Conservation (phyloP, 2,797 vertebrate species). For the Odontamblyopus rebecca region DNA sequence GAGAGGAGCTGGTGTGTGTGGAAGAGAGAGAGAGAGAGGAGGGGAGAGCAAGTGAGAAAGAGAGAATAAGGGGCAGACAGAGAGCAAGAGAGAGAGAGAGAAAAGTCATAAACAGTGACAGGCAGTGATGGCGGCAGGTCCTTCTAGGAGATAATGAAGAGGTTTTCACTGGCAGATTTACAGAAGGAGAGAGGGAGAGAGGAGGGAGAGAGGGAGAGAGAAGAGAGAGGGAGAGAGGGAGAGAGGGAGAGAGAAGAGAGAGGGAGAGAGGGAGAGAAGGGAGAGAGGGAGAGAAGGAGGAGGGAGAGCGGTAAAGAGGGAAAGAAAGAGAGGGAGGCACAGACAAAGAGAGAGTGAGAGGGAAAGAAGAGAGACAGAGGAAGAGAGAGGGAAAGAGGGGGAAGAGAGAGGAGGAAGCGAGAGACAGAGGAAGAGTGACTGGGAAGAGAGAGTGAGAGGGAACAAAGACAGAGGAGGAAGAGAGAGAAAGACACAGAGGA, state of each 20-base stretch:
- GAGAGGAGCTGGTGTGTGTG: no score
- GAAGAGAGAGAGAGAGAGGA: no score
- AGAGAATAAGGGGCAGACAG: background rate
- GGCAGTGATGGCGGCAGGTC: slow-evolving; percentile 65
- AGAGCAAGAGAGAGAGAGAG: slow-evolving; percentile 24
- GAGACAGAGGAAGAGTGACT: background rate
- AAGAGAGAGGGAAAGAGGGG: background rate
- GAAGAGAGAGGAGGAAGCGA: background rate
- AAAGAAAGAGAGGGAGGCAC: background rate
- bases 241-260: background rate
- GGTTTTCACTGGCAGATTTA: slow-evolving; percentile 72
- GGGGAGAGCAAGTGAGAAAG: slow-evolving; percentile 13
- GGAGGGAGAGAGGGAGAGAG: slow-evolving; percentile 7
- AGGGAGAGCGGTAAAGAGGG: background rate
- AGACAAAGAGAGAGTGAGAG: background rate
- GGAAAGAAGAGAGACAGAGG: background rate
- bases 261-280: background rate
- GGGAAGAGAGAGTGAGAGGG: background rate
- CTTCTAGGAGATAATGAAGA: slow-evolving; percentile 73
- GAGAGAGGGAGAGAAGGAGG: background rate
- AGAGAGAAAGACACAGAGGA: no score
- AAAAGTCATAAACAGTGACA: slow-evolving; percentile 73
- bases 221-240: background rate
- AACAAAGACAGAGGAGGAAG: background rate
- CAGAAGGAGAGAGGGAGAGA: slow-evolving; percentile 46